Percentiles rank a stretch among this genome's conserved stretches.
Conservation (phyloP, 1,140 invertebrate species). For the Yoshiicerus persimilis region DNA sequence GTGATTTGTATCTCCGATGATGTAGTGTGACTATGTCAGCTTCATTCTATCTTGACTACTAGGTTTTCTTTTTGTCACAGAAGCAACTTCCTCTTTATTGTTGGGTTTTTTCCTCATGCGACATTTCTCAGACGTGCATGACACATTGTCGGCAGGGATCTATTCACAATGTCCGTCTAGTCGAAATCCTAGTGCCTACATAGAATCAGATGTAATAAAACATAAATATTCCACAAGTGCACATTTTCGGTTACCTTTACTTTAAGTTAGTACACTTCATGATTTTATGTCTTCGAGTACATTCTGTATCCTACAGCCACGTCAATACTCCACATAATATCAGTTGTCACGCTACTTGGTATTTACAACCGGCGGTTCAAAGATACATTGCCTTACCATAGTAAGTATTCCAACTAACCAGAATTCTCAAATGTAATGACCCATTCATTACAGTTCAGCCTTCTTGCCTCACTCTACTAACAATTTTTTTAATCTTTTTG, state of each 20-base stretch:
- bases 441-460: too few relatives aligned
- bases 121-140: not conserved
- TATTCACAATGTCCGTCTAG: not conserved
- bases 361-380: not conserved
- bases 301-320: not conserved
- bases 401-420: too few relatives aligned
- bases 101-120: not conserved
- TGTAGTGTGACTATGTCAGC: not conserved
- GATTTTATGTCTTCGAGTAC: too few relatives aligned
- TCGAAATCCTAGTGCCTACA: not conserved
- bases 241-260: not conserved
- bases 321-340: not conserved
- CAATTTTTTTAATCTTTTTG: too few relatives aligned
- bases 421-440: too few relatives aligned
- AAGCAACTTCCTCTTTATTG: not conserved
- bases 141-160: not conserved
- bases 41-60: not conserved
- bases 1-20: not conserved
- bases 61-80: not conserved
- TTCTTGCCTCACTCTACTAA: too few relatives aligned
- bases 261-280: not conserved
- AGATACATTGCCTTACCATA: not conserved
- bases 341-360: not conserved
- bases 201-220: not conserved
- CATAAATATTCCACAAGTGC: not conserved